Evolutionary conservation across 2,113 vertebrate genomes (phyloP), one percentile per base, ranked within the genome.

Genomic region (Nothocercus julius): DNA sequence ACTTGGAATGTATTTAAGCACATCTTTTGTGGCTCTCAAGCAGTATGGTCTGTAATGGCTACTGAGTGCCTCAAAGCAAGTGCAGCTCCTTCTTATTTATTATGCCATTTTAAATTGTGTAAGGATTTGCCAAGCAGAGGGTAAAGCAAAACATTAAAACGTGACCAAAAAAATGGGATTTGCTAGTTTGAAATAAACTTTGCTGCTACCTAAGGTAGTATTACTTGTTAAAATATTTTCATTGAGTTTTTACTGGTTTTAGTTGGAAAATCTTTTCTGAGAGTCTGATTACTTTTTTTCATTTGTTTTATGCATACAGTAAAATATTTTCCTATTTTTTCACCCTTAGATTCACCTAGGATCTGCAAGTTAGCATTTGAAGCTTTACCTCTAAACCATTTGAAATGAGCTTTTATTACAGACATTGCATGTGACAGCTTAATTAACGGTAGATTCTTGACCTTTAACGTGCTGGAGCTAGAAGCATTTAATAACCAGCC

Each of bases 361-460:
- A 20, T 47, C 84, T 83, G 13, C 85, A 79, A 87, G 76, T 78
- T 91, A 70, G 16, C 21, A 70, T 96, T 78, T 90, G 58, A 90
- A 49, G 16, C 53, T 96, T 91, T 95, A 81, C 67, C 49, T 95
- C 36, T 68, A 94, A 88, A 83, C 34, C 36, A 47, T 72, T 93
- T 1, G 1, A 95, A 94, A 88, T 63, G 47, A 92, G 36, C 74
- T 25, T 91, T 95, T 89, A 58, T 40, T 91, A 34, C 49, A 87
- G 88, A 89, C 87, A 77, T 85, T 87, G 89, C 72, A 49, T 90
- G 70, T 79, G 87, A 70, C 87, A 61, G 79, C 56, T 97, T 91
- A 88, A 92, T 96, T 96, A 95, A 91, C 77, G 85, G 53, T 95
- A 92, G 89, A 91, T 97, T 96, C 67, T 94, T 96, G 96, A 97